Evolutionary conservation across 53 echinoderm and acorn worm genomes (phyloP).

Genomic region (Zoroaster sp.): DNA sequence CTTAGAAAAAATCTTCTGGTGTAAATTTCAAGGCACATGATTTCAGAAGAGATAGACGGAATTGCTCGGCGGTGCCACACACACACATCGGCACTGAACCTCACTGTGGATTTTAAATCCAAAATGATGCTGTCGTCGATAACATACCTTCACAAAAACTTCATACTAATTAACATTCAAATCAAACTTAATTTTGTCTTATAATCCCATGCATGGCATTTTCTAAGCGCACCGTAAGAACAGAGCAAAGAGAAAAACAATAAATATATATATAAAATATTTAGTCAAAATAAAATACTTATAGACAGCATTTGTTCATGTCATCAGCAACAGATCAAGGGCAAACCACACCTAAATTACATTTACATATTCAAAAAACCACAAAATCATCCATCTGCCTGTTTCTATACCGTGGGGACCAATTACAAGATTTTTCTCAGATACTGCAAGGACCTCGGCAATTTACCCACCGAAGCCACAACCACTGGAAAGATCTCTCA

Average conservation of each 20-base stretch:
- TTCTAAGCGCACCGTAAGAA: not conserved
- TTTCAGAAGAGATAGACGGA: not conserved
- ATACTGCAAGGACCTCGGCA: no score
- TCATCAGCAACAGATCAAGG: not conserved
- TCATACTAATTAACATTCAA: not conserved
- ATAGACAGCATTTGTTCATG: not conserved
- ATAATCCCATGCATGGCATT: not conserved
- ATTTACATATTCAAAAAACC: not conserved
- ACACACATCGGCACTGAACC: not conserved
- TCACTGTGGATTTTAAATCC: not conserved
- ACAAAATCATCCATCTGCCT: no score
- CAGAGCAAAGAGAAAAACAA: not conserved
- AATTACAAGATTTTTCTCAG: no score
- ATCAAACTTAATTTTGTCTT: not conserved
- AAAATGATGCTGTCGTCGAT: not conserved
- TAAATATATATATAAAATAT: not conserved
- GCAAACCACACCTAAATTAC: not conserved
- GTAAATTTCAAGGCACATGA: constrained; percentile 39
- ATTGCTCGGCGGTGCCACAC: not conserved
- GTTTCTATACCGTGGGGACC: no score
- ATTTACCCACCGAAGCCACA: no score
- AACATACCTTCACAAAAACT: not conserved
- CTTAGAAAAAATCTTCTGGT: not conserved
- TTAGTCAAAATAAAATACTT: not conserved
- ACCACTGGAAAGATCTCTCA: no score